Percentiles rank a stretch among this genome's conserved stretches.
phyloP scores from a whole-genome alignment of 2,797 vertebrate species.

The Epinephelus malabaricus region DNA sequence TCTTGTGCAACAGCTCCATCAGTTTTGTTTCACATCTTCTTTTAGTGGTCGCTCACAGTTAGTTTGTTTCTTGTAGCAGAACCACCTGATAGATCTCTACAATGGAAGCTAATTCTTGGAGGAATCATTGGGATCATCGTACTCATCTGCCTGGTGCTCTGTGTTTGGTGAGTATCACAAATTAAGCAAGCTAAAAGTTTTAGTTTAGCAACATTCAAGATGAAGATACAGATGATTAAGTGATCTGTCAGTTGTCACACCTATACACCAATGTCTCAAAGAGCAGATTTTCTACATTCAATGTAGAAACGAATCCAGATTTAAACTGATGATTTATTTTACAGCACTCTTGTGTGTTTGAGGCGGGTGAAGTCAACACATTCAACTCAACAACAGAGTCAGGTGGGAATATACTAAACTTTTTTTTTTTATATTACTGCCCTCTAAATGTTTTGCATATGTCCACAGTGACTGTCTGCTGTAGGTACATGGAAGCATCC shows the following conservation, averaged over 20 bases:
- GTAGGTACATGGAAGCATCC: too few relatives aligned
- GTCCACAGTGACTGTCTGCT: not conserved
- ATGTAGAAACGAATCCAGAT: too few relatives aligned
- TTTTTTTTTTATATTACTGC: not conserved
- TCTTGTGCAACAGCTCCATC: too few relatives aligned
- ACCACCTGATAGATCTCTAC: not conserved
- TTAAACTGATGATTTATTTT: too few relatives aligned
- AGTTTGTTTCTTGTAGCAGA: too few relatives aligned
- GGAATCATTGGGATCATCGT: slow-evolving; percentile 6
- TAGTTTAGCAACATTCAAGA: too few relatives aligned
- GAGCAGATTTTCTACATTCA: too few relatives aligned
- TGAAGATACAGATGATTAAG: too few relatives aligned
- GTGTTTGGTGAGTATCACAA: slow-evolving; percentile 30
- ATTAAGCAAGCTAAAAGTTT: not conserved
- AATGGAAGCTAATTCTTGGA: slow-evolving; percentile 8
- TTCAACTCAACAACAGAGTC: slow-evolving; percentile 5
- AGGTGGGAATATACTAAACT: slow-evolving; percentile 23
- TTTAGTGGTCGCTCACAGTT: too few relatives aligned
- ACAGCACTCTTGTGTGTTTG: too few relatives aligned
- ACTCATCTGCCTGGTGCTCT: slow-evolving; percentile 27
- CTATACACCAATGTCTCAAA: not conserved
- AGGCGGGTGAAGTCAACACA: not conserved
- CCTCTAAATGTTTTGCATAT: not conserved
- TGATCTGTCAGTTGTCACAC: too few relatives aligned
- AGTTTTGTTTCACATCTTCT: too few relatives aligned